Base-by-base conservation (phyloP, 2,113 vertebrate species). In the Clarias macrocephalus region DNA sequence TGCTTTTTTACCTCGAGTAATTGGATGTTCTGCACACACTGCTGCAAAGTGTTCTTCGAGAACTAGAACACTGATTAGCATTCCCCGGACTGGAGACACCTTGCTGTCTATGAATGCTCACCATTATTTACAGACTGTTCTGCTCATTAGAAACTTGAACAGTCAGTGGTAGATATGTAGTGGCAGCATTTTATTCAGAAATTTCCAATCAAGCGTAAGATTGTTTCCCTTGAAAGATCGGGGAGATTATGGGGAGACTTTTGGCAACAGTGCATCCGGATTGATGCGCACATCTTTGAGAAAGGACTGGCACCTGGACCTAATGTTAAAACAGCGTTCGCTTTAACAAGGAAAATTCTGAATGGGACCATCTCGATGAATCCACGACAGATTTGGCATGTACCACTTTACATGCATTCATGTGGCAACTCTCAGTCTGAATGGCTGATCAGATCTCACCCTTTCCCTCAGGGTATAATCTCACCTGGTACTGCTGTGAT, bases 361-460 rank as follows among this genome's bases (percentile, higher is more conserved):
- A 63, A 91, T 87, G 89, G 90, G 87, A 87, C 91, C 30, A 37
- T 33, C 28, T 37, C 33, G 85, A 91, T 81, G 88, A 66, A 82
- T 86, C 84, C 79, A 89, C 77, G 72, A 68, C 91, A 92, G 91
- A 65, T 66, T 72, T 77, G 70, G 63, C 63, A 57, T 86, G 79
- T 65, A 42, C 88, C 65, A 84, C 57, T 75, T 54, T 86, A n/a
- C 28, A 73, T 25, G 82, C 85, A 86, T 89, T 85, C 88, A 84
- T 86, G 62, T 84, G 65, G 80, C 73, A 83, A 42, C 88, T 82
- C 80, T 81, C 77, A 60, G 66, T 72, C 68, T 87, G 77, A 77
- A 77, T 18, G 25, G 6, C 13, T 73, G 37, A 3, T 48, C 42
- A 75, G 13, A 12, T 52, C 37, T 75, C 10, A 54, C 25, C 23